Percentiles rank a stretch among this genome's conserved stretches.
Conservation (phyloP, 2,113 vertebrate genomes). For the Nyctereutes procyonoides region DNA sequence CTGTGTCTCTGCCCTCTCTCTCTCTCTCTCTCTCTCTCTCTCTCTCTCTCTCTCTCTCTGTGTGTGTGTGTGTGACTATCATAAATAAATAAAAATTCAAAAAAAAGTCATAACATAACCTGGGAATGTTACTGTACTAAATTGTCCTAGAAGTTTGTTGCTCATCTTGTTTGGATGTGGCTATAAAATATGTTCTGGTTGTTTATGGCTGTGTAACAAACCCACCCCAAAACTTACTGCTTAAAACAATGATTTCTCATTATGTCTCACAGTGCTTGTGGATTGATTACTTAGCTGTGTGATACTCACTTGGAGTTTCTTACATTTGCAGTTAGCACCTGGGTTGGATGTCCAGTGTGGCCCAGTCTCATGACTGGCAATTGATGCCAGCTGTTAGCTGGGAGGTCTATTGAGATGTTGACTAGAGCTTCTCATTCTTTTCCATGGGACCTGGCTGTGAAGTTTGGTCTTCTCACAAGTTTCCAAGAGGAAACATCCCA, state of each 20-base stretch:
- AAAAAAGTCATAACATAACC: neutral
- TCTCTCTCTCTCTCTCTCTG: too few relatives aligned
- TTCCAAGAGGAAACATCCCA: neutral
- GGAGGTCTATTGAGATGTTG: neutral
- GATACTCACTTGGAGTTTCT: neutral
- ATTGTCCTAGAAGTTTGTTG: slow-evolving; percentile 37
- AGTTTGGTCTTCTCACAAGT: neutral
- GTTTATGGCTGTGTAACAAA: neutral
- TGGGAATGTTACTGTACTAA: neutral
- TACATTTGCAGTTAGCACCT: neutral
- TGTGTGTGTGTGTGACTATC: too few relatives aligned
- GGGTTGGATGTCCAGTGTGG: neutral
- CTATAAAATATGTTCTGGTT: neutral
- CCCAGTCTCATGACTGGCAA: neutral
- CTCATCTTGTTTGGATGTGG: slow-evolving; percentile 11
- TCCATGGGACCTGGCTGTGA: neutral
- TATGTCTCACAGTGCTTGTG: neutral
- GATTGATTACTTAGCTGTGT: neutral
- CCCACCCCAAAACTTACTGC: neutral
- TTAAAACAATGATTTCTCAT: neutral
- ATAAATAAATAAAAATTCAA: too few relatives aligned
- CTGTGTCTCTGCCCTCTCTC: too few relatives aligned
- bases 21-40: too few relatives aligned
- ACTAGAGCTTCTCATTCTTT: neutral
- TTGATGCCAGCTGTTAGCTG: neutral